A percentile compares a stretch with the other conserved stretches of the same genome.
Conservation (phyloP, 2,797 vertebrate species). For the Aldrovandia affinis region DNA sequence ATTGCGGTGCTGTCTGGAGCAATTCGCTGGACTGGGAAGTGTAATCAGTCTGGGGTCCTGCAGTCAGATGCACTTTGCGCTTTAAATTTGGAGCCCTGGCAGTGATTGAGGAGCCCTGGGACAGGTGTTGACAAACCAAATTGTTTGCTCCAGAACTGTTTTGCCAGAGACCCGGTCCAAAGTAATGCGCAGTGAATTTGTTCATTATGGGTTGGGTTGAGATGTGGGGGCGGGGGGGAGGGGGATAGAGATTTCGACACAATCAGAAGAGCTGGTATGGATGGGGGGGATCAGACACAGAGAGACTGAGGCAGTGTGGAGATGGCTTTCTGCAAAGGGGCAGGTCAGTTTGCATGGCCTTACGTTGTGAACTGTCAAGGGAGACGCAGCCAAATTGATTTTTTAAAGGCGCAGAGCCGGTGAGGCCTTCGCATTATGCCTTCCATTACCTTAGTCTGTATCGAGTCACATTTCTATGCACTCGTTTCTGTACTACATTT, state of each 20-base stretch:
- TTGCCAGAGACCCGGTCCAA: conserved; percentile 99
- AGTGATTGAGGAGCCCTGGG: conserved; percentile 99
- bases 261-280: conserved; percentile 23
- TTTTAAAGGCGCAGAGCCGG: conserved; percentile 29
- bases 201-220: conserved; percentile 86
- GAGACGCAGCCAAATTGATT: conserved; percentile 30
- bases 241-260: background rate
- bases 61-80: conserved; percentile 99
- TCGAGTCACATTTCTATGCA: background rate
- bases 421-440: background rate
- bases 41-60: conserved; percentile 98
- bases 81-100: conserved; percentile 99
- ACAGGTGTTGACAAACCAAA: conserved; percentile 99
- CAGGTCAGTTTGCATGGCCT: conserved; percentile 32
- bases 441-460: background rate
- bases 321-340: conserved; percentile 20
- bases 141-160: conserved; percentile 99
- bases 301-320: conserved; percentile 16
- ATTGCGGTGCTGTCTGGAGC: conserved; percentile 95
- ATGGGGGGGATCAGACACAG: conserved; percentile 29
- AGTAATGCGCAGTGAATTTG: conserved; percentile 99
- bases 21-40: conserved; percentile 97
- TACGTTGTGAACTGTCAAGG: conserved; percentile 32
- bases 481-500: background rate
- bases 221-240: background rate